Base-by-base conservation (phyloP, 1,140 invertebrate species). In the Drosophila sechellia region DNA sequence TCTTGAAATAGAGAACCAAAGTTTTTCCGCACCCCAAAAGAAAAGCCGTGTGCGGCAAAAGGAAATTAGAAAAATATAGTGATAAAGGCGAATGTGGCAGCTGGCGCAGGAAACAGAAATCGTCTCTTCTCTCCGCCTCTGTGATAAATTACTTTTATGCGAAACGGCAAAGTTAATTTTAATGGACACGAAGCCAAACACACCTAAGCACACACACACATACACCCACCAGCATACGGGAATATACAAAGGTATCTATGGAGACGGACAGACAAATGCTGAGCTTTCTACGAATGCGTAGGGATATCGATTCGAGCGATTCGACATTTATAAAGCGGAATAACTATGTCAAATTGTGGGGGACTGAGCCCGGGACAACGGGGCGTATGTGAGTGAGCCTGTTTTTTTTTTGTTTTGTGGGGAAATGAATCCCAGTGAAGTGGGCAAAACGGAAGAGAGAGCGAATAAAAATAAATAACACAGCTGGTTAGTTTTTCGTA, bases 401-500 rank as follows among this genome's bases (percentile, higher is more conserved):
- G 27, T 50, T 15, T 35, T 50, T 50, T 65, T 17, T 42, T 76
- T 61, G 68, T 34, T 34, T 12, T 17, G 76, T 58, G 73, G 64
- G 25, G 11, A 20, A 31, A 10, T 5, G 13, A 27, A 52, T 15
- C 11, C 5, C 60, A 58, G 53, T 59, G 66, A 68, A 65, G 56
- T 64, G 64, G 65, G 66, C 53, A 68, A 79, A 87, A 79, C 79
- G 86, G 84, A 89, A 71, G 72, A 80, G 75, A 83, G 71, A 59
- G 54, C 60, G 89, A 84, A 89, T 89, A 84, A 90, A 89, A 84
- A 89, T 89, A 90, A 89, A 89, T 89, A 89, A 84, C 85, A 80
- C 73, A 84, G 84, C 73, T 71, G 84, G 79, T 75, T 84, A 64
- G 75, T 59, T 83, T 64, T 57, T 84, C 73, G 77, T 90, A 90